Base-by-base conservation (phyloP, 2,113 vertebrate species). In the Muntiacus reevesi region DNA sequence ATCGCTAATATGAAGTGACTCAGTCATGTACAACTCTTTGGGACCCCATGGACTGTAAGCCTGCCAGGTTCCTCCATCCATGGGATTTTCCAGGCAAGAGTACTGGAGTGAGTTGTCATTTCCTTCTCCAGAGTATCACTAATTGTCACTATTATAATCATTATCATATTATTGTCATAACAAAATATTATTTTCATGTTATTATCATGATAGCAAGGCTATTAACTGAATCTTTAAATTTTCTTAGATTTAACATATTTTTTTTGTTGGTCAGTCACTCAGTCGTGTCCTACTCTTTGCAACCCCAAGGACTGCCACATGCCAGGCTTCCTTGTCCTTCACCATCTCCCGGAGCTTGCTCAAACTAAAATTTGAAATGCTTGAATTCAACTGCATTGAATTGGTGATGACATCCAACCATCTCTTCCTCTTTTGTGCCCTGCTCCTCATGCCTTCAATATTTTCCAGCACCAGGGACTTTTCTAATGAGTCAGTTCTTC, bases 41-140 rank as follows among this genome's bases (percentile, higher is more conserved):
- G 0, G 2, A 36, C 4, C 64, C 21, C n/a, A 12, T 36, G 19
- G n/a, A 23, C 9, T 36, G n/a, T 36, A 71, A 71, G 19, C 5
- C 9, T 36, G 4, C 64, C 64, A 71, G n/a, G 19, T 36, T 71
- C n/a, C n/a, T 71, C n/a, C n/a, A 36, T 23, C 17, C n/a, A 36
- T 36, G 19, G 64, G n/a, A 71, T 71, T 71, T 71, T 71, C 64
- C 19, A 71, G 19, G 64, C 9, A 36, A 71, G 9, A 36, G 6
- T 71, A 6, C n/a, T 71, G 10, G 19, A 36, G 9, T 71, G 19
- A 71, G 17, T 71, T 71, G 64, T 19, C 64, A 71, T 36, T 71
- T 71, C 19, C n/a, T 71, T 36, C 64, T 71, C 64, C n/a, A 36
- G n/a, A 71, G 25, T 78, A 19, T 57, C 28, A 36, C 67, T 47